phyloP scores from a whole-genome alignment of 2,888 invertebrate genomes.

The Lutraria lutraria region DNA sequence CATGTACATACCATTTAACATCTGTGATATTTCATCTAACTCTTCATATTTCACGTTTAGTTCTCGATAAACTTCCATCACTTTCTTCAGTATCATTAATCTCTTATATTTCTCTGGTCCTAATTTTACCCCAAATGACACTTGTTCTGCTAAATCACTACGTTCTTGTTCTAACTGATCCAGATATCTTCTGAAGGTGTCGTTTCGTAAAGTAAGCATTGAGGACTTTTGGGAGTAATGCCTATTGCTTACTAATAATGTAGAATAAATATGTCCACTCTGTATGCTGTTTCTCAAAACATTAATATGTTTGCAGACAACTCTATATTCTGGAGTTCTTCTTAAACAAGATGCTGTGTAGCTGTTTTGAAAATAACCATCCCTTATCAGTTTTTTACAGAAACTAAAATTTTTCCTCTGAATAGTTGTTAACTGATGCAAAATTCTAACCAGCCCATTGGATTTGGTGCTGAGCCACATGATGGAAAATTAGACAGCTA shows the following conservation, averaged over 20 bases:
- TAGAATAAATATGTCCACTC: background rate
- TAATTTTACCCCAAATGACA: background rate
- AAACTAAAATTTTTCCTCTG: background rate
- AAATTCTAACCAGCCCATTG: background rate
- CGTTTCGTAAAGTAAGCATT: constrained; percentile 44
- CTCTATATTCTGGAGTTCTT: background rate
- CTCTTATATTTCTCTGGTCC: background rate
- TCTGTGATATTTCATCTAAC: constrained; percentile 40
- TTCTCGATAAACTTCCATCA: constrained; percentile 25
- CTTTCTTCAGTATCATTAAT: constrained; percentile 4
- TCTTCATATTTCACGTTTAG: constrained; percentile 52
- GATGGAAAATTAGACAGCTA: background rate
- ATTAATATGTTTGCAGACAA: background rate
- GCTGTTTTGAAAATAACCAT: background rate
- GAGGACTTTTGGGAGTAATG: background rate
- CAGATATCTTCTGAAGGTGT: constrained; percentile 47
- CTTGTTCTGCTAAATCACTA: background rate
- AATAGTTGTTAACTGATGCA: background rate
- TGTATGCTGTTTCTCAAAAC: background rate
- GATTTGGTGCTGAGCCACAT: background rate
- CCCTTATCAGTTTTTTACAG: background rate
- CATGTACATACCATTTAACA: constrained; percentile 49
- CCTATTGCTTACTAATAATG: background rate
- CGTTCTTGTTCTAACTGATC: constrained; percentile 43
- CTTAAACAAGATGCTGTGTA: background rate